Conservation (phyloP, 2,113 vertebrate genomes). For the Colius striatus region DNA sequence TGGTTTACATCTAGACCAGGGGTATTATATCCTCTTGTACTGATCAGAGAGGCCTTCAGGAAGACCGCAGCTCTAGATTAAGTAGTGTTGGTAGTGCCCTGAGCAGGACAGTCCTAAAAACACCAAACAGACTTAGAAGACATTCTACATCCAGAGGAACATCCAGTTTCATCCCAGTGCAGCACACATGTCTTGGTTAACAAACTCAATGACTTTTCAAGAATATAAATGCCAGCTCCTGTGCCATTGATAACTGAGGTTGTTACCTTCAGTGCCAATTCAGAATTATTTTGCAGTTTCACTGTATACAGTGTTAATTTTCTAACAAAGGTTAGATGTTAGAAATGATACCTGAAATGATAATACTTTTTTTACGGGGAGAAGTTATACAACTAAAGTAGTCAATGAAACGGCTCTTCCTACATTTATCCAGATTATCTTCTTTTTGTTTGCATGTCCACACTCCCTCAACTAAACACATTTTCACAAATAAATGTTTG, state of each 20-base stretch:
- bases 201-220: neutral
- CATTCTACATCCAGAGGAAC: neutral
- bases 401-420: neutral
- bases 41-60: neutral
- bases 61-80: neutral
- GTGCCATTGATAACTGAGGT: neutral
- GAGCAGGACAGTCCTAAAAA: neutral
- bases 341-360: neutral
- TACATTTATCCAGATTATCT: neutral
- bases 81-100: neutral
- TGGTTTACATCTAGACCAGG: neutral
- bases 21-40: neutral
- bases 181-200: neutral
- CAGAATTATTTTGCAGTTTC: neutral
- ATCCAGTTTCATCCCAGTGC: neutral
- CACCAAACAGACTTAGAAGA: neutral
- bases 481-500: neutral
- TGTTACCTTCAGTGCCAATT: neutral
- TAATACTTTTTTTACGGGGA: neutral
- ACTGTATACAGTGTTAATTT: neutral
- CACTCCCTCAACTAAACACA: neutral
- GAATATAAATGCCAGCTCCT: neutral
- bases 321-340: neutral
- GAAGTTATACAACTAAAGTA: neutral
- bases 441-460: neutral